Conservation (phyloP, 23 tunicate species). For the Botrylloides violaceus region DNA sequence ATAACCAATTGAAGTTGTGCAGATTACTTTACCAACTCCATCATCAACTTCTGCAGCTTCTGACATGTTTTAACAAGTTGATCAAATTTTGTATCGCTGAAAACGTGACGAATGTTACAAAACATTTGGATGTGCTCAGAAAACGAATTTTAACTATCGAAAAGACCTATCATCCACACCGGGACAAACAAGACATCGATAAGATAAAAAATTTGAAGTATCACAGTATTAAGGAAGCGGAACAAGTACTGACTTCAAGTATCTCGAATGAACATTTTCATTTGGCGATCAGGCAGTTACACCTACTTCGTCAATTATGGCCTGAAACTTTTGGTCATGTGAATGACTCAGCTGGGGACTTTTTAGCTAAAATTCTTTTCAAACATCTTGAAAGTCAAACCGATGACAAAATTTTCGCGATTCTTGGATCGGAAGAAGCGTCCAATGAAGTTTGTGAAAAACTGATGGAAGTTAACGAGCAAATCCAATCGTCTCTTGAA, state of each 20-base stretch:
- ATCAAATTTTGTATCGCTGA: conserved; percentile 25
- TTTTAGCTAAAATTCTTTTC: conserved; percentile 17
- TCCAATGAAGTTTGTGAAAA: conserved; percentile 43
- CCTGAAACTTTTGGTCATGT: conserved; percentile 16
- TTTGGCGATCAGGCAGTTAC: conserved; percentile 25
- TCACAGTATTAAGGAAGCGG: conserved; percentile 36
- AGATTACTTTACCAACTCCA: conserved; percentile 59
- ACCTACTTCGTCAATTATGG: conserved; percentile 37
- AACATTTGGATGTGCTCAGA: conserved; percentile 12
- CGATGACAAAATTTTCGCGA: conserved; percentile 3
- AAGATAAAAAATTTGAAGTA: conserved; percentile 24
- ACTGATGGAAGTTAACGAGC: conserved; percentile 60
- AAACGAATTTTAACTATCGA: conserved; percentile 25
- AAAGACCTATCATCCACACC: conserved; percentile 1
- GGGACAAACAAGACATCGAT: conserved; percentile 15
- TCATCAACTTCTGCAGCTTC: conserved; percentile 45
- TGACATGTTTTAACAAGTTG: conserved; percentile 53
- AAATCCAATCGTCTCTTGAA: conserved; percentile 64
- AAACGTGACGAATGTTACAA: conserved; percentile 21
- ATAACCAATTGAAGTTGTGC: conserved; percentile 61
- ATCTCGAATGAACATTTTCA: conserved; percentile 23
- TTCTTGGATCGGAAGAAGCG: conserved; percentile 39
- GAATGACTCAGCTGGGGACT: conserved; percentile 33
- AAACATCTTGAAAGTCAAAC: conserved; percentile 7
- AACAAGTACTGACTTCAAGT: not conserved